These are phyloP conservation scores for Drosophila fungiperda DNA, from an alignment of 2,888 invertebrate species.

Conservation along the genomic window DNA sequence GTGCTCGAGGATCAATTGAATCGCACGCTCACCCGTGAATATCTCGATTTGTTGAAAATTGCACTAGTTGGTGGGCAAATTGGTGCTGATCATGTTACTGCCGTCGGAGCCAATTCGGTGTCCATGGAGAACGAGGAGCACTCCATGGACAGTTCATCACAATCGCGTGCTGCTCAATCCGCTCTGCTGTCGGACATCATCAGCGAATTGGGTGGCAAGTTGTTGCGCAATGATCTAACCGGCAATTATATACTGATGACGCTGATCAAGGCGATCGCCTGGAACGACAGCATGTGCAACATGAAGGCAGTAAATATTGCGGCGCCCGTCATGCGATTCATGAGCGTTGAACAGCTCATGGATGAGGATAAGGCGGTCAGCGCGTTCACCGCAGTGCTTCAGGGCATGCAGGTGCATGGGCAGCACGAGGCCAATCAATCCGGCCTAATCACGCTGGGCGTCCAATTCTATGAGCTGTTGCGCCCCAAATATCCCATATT, in stretches of 20 bases:
- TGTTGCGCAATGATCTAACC: constrained; percentile 89
- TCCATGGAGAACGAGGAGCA: constrained; percentile 89
- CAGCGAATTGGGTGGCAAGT: constrained; percentile 91
- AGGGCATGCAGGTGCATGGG: constrained; percentile 93
- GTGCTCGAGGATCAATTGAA: constrained; percentile 94
- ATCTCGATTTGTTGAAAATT: constrained; percentile 92
- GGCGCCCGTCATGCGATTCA: constrained; percentile 89
- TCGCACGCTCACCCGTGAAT: constrained; percentile 93
- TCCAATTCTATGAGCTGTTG: constrained; percentile 93
- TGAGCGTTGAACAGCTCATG: constrained; percentile 88
- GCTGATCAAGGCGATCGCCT: constrained; percentile 89
- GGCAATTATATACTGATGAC: constrained; percentile 88
- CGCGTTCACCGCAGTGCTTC: constrained; percentile 91
- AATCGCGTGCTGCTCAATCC: constrained; percentile 85
- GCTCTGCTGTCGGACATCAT: constrained; percentile 89
- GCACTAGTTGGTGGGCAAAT: constrained; percentile 90
- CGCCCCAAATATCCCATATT: constrained; percentile 91
- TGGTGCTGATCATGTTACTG: constrained; percentile 75
- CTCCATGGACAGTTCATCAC: constrained; percentile 89
- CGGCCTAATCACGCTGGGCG: constrained; percentile 90
- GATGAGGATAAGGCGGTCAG: constrained; percentile 89
- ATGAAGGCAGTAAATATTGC: constrained; percentile 91
- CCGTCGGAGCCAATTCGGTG: constrained; percentile 55
- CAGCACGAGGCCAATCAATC: constrained; percentile 96
- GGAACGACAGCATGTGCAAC: constrained; percentile 94